Evolutionary conservation across 2,888 invertebrate species (phyloP).

Genomic region (Hirtodrosophila cameraria): DNA sequence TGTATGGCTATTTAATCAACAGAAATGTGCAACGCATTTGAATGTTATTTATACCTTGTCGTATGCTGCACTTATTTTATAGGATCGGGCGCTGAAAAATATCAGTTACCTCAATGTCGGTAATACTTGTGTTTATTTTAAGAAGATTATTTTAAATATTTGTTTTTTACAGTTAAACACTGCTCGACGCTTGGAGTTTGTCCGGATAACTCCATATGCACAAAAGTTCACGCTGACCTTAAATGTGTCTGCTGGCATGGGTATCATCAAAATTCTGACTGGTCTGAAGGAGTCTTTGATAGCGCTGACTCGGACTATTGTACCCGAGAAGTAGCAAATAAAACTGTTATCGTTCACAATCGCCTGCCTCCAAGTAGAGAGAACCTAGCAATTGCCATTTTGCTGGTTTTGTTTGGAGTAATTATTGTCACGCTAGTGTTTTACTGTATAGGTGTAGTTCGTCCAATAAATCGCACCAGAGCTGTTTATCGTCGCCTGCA

Average conservation of each 20-base stretch:
- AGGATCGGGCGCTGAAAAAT: constrained; percentile 5
- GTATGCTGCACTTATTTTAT: constrained; percentile 21
- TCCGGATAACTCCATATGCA: constrained; percentile 48
- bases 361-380: constrained; percentile 40
- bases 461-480: constrained; percentile 47
- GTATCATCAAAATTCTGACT: constrained; percentile 51
- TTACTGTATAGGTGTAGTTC: constrained; percentile 45
- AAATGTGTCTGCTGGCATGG: constrained; percentile 57
- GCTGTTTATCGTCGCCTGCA: constrained; percentile 45
- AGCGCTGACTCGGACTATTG: constrained; percentile 31
- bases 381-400: constrained; percentile 46
- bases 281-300: constrained; percentile 20
- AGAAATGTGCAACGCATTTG: constrained; percentile 41
- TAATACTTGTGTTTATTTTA: not conserved
- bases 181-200: constrained; percentile 33
- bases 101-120: constrained; percentile 18
- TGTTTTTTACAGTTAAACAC: constrained; percentile 28
- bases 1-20: constrained; percentile 13
- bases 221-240: constrained; percentile 1
- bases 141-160: not conserved
- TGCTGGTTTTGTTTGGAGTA: constrained; percentile 51
- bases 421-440: constrained; percentile 40
- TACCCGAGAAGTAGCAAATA: constrained; percentile 5
- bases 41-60: constrained; percentile 33
- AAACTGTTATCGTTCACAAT: constrained; percentile 20